Base-by-base conservation (phyloP, 2,797 vertebrate genomes). In the Cryptoblepharus egeriae region DNA sequence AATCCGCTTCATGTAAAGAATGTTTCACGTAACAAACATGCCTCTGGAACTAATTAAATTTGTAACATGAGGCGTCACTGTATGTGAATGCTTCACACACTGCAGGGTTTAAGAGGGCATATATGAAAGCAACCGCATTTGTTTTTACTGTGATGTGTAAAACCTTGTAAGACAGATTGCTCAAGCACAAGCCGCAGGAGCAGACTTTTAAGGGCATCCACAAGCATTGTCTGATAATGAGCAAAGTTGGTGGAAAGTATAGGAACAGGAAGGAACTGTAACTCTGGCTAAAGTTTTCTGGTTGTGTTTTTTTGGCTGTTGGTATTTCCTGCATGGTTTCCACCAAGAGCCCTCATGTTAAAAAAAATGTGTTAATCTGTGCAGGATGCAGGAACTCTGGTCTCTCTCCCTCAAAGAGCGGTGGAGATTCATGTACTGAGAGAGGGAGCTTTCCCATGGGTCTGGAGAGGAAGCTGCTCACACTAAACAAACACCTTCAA, bases 381-480 rank as follows among this genome's bases (percentile, higher is more conserved):
- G 37, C 70, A 78, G 63, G 63, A 45, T 70, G 70, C 63, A 63
- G 68, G 55, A 20, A 61, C 22, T 57, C 75, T 68, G 63, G 64
- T 42, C 42, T 55, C 30, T 8, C 13, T 75, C 13, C 28, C 6
- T 32, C 61, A 68, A 22, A 72, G 30, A 60, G 35, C 64, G 57
- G 52, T 35, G 18, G 5, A 16, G 49, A 65, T 61, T 10, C 63
- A 78, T 52, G 3, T 32, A 10, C 42, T 45, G 26, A n/a, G 26
- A 58, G 18, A 16, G 70, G 24, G 20, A 16, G 71, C 22, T 75
- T 84, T 79, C 82, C 57, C 77, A 68, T 45, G 82, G 71, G 77
- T 39, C 71, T 30, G 63, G 24, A 42, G 13, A 74, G 80, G 80
- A 79, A 75, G n/a, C 49, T 20, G 37, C 76, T 57, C 35, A 57